Evolutionary conservation across 1,140 invertebrate genomes (phyloP).

Genomic region (Panagrolaimus sp.): DNA sequence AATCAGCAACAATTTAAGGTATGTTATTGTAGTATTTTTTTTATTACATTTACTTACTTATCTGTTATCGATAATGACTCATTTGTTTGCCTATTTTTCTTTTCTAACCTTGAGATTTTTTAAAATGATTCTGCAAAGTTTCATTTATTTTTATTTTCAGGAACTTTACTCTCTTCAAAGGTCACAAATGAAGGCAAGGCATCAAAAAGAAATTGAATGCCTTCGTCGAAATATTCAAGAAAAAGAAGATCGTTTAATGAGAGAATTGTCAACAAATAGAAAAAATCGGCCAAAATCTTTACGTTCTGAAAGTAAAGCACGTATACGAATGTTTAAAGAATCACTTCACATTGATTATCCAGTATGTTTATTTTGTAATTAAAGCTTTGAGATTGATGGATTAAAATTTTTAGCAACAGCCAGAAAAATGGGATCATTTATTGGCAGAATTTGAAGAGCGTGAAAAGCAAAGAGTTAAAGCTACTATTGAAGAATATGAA

Average conservation of each 20-base stretch:
- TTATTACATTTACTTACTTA: conserved; percentile 31
- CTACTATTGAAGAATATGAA: conserved; percentile 71
- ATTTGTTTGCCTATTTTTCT: too few species aligned
- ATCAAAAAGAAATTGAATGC: conserved; percentile 77
- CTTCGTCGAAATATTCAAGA: conserved; percentile 71
- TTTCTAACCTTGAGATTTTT: too few species aligned
- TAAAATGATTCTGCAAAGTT: too few species aligned
- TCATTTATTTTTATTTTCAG: conserved; percentile 69
- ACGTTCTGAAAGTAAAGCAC: conserved; percentile 82
- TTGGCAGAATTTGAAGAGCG: conserved; percentile 81
- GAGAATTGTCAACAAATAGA: conserved; percentile 80
- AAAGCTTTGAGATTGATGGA: conserved; percentile 3
- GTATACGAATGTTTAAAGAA: conserved; percentile 89
- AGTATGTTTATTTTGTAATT: conserved; percentile 28
- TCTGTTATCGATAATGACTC: background rate
- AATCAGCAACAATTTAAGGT: conserved; percentile 83
- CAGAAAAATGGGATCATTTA: conserved; percentile 41
- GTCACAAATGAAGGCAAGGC: conserved; percentile 62
- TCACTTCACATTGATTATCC: conserved; percentile 45
- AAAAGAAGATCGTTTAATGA: conserved; percentile 86
- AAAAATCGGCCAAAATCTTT: conserved; percentile 87
- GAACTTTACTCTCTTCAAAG: conserved; percentile 89
- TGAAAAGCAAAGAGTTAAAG: conserved; percentile 73
- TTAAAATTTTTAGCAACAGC: conserved; percentile 25
- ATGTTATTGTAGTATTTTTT: conserved; percentile 78